Conservation (phyloP, 2,888 invertebrate genomes). For the Agrochola lota region DNA sequence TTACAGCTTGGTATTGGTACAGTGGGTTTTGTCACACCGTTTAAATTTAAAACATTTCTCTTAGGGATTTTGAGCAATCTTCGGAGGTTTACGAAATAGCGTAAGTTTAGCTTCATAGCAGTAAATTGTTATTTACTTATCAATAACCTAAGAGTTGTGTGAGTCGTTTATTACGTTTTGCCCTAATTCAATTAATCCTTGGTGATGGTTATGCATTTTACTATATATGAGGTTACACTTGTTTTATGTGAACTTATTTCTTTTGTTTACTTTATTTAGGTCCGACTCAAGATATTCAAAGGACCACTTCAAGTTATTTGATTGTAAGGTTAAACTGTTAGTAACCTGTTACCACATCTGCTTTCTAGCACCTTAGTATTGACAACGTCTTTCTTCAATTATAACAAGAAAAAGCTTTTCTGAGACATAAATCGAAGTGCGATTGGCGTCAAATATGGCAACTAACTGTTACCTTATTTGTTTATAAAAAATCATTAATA, state of each 20-base stretch:
- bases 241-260: constrained; percentile 1
- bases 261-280: constrained; percentile 8
- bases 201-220: constrained; percentile 7
- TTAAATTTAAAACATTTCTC: constrained; percentile 61
- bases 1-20: constrained; percentile 69
- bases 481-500: constrained; percentile 48
- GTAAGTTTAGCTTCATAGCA: background rate
- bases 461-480: constrained; percentile 38
- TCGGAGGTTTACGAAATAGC: constrained; percentile 29
- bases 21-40: constrained; percentile 69
- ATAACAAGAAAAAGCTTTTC: constrained; percentile 33
- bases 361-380: constrained; percentile 29
- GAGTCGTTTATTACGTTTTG: constrained; percentile 14
- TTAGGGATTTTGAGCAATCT: constrained; percentile 42
- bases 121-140: constrained; percentile 27
- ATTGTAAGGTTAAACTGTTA: background rate
- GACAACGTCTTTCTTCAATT: constrained; percentile 4
- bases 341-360: background rate
- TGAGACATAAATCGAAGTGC: constrained; percentile 15
- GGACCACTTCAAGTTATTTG: constrained; percentile 9
- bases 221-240: background rate
- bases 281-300: background rate
- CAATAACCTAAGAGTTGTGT: background rate
- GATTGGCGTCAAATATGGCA: constrained; percentile 35
- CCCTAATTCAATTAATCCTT: constrained; percentile 42